These are phyloP conservation scores for Myotis findleyi DNA, from an alignment of 2,797 vertebrate genomes.

Conservation along the genomic window DNA sequence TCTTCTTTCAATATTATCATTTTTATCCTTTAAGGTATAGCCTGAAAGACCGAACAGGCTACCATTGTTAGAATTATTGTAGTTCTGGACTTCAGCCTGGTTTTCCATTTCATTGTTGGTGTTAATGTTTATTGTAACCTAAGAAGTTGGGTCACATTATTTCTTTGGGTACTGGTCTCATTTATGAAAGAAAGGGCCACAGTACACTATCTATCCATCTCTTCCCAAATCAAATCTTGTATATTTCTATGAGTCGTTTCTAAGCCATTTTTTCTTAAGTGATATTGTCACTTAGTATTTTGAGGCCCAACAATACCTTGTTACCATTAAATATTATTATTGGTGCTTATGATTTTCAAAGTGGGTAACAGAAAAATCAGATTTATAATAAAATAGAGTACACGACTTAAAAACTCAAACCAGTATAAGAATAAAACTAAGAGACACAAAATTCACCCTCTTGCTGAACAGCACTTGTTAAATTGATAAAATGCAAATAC, in stretches of 20 bases:
- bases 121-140: background rate
- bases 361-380: background rate
- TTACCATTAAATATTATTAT: background rate
- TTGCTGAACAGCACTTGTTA: background rate
- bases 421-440: background rate
- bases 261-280: background rate
- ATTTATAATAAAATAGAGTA: background rate
- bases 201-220: background rate
- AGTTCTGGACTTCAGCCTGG: background rate
- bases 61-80: background rate
- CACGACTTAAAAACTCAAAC: conserved; percentile 14
- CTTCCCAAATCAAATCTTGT: background rate
- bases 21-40: background rate
- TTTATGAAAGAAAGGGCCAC: background rate
- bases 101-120: background rate
- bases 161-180: background rate
- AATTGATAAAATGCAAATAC: background rate
- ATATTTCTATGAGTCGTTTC: background rate
- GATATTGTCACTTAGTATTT: background rate
- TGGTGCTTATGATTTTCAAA: background rate
- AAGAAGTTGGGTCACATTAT: background rate
- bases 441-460: background rate
- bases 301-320: background rate
- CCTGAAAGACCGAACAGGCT: background rate
- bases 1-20: background rate